Base-by-base conservation (phyloP, 2,797 vertebrate species). In the Acrossocheilus fasciatus region DNA sequence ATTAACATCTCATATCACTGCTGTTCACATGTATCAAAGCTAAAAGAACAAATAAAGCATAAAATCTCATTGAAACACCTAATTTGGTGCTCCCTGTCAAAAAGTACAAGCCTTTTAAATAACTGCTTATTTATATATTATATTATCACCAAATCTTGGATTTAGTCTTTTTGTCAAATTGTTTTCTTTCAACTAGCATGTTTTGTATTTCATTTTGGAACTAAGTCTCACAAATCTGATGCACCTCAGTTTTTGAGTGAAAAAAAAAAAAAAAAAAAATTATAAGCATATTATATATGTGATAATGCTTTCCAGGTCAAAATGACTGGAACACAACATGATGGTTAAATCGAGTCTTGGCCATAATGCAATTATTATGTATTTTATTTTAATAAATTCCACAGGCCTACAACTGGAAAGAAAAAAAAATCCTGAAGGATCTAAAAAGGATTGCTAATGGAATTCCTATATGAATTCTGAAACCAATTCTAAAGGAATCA, bases 401-500 rank as follows among this genome's bases (percentile, higher is more conserved):
- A 2, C 0, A 0, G 17, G 4, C 26, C 47, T 54, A 36, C 3
- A 43, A 36, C 9, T 3, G 9, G 17, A 20, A 26, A 7, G 4
- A 4, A 34, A 50, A 26, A 26, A 74, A 26, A 17, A 73, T 26
- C 12, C 70, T 73, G 23, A 47, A 15, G 17, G 2, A 50, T 75
- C 15, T 34, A 74, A 50, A 5, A 9, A 34, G 26, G 8, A 34
- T 52, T 52, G 9, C 26, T 34, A 50, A 52, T 20, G 30, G 26
- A 52, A 75, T 18, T 75, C 72, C 72, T 30, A 30, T 4, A 50
- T 50, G 15, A 34, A 20, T 76, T 76, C 34, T 54, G 17, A 17
- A 78, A 78, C 18, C 52, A 41, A 78, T 78, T 59, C 34, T 78
- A 78, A 59, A 59, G 36, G 20, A 77, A 77, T 77, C 52, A n/a